Evolutionary conservation across 2,888 invertebrate genomes (phyloP).

Genomic region (Tenthredo scrophulariae): DNA sequence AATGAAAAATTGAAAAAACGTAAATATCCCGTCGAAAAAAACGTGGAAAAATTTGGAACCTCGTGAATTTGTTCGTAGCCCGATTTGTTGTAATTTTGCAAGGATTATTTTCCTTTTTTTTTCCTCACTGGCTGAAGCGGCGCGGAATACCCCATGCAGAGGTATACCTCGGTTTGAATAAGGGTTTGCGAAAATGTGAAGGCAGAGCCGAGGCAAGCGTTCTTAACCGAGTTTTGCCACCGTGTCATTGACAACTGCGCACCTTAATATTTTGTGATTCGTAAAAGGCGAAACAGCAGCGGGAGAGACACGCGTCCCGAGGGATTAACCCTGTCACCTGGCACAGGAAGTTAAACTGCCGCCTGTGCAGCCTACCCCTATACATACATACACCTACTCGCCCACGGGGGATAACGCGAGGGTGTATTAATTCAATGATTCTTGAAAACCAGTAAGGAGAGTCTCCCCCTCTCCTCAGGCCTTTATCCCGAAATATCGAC

Average conservation of each 20-base stretch:
- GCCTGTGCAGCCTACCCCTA: not conserved
- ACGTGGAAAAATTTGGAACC: too few species aligned
- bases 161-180: not conserved
- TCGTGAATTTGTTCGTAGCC: too few species aligned
- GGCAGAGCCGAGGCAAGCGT: not conserved
- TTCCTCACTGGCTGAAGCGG: too few species aligned
- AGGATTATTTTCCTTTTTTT: too few species aligned
- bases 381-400: not conserved
- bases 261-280: not conserved
- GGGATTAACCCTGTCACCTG: conserved; percentile 42
- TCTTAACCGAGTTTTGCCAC: not conserved
- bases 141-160: too few species aligned
- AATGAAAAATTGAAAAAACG: too few species aligned
- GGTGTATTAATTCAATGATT: conserved; percentile 28
- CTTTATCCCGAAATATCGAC: conserved; percentile 5
- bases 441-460: not conserved
- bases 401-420: not conserved
- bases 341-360: conserved; percentile 4
- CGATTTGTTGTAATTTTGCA: too few species aligned
- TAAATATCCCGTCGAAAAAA: too few species aligned
- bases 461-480: not conserved
- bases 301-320: conserved; percentile 24
- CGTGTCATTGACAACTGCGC: not conserved
- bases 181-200: not conserved
- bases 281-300: not conserved